Evolutionary conservation across 2,888 invertebrate species (phyloP).

Genomic region (Platypus cylindrus): DNA sequence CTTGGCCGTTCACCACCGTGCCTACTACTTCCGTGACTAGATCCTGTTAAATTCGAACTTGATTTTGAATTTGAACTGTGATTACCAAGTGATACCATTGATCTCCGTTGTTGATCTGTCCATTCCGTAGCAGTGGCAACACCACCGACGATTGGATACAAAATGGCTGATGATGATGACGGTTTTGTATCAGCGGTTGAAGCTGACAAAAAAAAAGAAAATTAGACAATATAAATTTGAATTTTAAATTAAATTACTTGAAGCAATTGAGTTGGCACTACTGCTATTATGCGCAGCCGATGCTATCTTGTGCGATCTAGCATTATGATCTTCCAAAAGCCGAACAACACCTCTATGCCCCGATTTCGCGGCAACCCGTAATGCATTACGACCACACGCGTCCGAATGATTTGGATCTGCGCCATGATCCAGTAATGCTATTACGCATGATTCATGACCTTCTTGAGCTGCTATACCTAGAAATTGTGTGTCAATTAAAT

Average conservation of each 20-base stretch:
- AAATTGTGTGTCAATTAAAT: neutral
- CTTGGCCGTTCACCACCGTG: slow-evolving; percentile 31
- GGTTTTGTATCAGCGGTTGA: slow-evolving; percentile 51
- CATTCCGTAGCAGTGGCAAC: no score
- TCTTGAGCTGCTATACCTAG: slow-evolving; percentile 89
- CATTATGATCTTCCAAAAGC: slow-evolving; percentile 56
- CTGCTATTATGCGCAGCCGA: slow-evolving; percentile 30
- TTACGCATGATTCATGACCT: slow-evolving; percentile 86
- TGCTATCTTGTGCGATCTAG: slow-evolving; percentile 27
- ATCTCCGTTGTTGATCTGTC: slow-evolving; percentile 33
- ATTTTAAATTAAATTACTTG: slow-evolving; percentile 23
- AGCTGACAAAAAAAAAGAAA: slow-evolving; percentile 26
- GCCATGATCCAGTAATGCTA: slow-evolving; percentile 68
- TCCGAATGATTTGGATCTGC: slow-evolving; percentile 79
- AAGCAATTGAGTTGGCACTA: slow-evolving; percentile 32
- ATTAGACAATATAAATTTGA: neutral
- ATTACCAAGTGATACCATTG: slow-evolving; percentile 48
- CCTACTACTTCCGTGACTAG: slow-evolving; percentile 35
- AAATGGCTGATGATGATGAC: slow-evolving; percentile 41
- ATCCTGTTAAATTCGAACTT: slow-evolving; percentile 61
- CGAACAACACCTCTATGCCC: slow-evolving; percentile 78
- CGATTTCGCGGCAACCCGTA: slow-evolving; percentile 82
- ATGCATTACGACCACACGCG: slow-evolving; percentile 74
- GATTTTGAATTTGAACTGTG: slow-evolving; percentile 70
- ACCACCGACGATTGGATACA: slow-evolving; percentile 34